Evolutionary conservation across 2,888 invertebrate species (phyloP).

Genomic region (Nephrotoma appendiculata): DNA sequence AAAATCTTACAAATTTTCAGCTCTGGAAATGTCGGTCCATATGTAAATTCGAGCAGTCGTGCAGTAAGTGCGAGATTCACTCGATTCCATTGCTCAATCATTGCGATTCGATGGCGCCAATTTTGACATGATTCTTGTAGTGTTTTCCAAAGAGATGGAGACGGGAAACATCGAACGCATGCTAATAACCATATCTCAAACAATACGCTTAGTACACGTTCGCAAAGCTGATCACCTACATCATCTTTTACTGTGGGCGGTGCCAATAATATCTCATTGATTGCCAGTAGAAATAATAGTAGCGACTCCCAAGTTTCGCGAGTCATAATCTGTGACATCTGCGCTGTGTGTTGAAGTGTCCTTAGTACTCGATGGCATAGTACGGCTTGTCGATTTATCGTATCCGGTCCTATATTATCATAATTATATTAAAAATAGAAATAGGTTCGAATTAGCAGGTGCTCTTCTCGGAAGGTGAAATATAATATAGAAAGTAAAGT

Average conservation of each 20-base stretch:
- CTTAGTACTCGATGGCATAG: slow-evolving; percentile 82
- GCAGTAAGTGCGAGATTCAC: slow-evolving; percentile 83
- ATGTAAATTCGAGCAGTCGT: slow-evolving; percentile 70
- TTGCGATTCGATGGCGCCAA: slow-evolving; percentile 87
- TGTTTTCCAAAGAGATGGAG: slow-evolving; percentile 92
- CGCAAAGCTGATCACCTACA: slow-evolving; percentile 89
- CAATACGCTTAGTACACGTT: slow-evolving; percentile 82
- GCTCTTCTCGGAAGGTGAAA: not conserved
- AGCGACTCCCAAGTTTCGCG: slow-evolving; percentile 85
- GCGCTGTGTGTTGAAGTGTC: slow-evolving; percentile 66
- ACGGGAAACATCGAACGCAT: slow-evolving; percentile 69
- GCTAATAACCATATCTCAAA: slow-evolving; percentile 64
- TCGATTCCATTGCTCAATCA: slow-evolving; percentile 90
- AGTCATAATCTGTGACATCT: slow-evolving; percentile 59
- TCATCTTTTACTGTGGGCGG: slow-evolving; percentile 90
- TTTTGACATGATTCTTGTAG: slow-evolving; percentile 80
- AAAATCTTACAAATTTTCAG: slow-evolving; percentile 54
- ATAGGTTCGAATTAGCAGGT: not conserved
- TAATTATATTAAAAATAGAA: not conserved
- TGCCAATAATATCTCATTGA: slow-evolving; percentile 80
- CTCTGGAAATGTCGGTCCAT: slow-evolving; percentile 70
- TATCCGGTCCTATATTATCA: slow-evolving; percentile 54
- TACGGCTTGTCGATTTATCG: slow-evolving; percentile 85
- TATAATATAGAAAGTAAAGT: slow-evolving; percentile 23
- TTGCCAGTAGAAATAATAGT: slow-evolving; percentile 71